Percentiles rank a stretch among this genome's conserved stretches.
Conservation (phyloP, 2,113 vertebrate genomes). For the Apistogramma diplotaenia region DNA sequence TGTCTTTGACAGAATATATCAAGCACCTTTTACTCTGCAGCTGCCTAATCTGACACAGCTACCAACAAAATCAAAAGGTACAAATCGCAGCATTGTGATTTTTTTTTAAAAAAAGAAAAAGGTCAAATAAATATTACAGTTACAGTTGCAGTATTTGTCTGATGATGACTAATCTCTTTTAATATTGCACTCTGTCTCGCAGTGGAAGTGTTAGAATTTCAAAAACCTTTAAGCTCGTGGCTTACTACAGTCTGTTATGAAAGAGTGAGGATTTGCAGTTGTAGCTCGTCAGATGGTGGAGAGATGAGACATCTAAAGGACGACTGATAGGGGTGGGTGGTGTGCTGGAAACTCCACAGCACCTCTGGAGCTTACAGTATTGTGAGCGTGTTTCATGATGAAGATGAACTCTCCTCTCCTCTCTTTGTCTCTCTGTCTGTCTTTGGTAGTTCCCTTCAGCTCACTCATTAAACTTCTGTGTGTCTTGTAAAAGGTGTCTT, state of each 20-base stretch:
- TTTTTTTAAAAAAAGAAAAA: background rate
- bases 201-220: background rate
- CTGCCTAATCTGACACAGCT: background rate
- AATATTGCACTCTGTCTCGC: background rate
- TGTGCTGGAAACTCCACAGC: background rate
- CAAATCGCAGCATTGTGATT: background rate
- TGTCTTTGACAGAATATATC: no score
- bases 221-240: background rate
- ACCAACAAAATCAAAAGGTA: background rate
- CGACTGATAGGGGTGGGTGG: background rate
- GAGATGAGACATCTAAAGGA: slow-evolving; percentile 24
- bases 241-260: background rate
- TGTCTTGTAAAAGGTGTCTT: background rate
- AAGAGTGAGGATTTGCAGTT: background rate
- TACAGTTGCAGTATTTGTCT: background rate
- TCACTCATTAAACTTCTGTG: background rate
- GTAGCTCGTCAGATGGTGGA: background rate
- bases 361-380: background rate
- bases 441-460: no score
- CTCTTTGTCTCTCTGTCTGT: background rate
- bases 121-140: background rate
- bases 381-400: background rate
- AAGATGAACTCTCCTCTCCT: background rate
- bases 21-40: background rate
- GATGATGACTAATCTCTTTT: background rate